These are phyloP conservation scores for Pollenia griseotomentosa DNA, from an alignment of 2,888 invertebrate species.

Conservation along the genomic window DNA sequence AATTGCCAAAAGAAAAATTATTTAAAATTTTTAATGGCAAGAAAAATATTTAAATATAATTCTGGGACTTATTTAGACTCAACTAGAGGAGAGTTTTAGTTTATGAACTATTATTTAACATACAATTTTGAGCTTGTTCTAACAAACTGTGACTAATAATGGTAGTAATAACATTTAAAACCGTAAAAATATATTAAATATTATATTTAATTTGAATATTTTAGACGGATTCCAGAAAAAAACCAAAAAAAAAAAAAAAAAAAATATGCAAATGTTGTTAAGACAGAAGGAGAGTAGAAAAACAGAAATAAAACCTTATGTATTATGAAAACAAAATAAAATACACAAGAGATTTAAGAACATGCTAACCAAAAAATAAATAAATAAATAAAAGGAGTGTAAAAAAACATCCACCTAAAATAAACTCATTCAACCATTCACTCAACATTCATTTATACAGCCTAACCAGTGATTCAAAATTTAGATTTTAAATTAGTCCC, in stretches of 20 bases:
- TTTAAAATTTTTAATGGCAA: background rate
- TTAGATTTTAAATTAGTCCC: no score
- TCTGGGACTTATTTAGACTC: background rate
- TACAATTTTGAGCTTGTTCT: conserved; percentile 4
- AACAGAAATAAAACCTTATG: conserved; percentile 27
- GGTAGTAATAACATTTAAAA: conserved; percentile 21
- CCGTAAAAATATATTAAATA: conserved; percentile 15
- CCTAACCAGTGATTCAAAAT: background rate
- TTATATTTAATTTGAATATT: conserved; percentile 36
- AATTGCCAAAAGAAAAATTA: conserved; percentile 4
- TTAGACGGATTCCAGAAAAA: background rate
- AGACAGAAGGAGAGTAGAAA: conserved; percentile 4
- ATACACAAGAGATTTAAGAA: conserved; percentile 64
- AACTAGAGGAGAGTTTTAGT: background rate
- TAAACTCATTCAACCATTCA: background rate
- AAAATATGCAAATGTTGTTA: conserved; percentile 16
- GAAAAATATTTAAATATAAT: background rate
- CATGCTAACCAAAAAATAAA: conserved; percentile 64
- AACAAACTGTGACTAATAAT: conserved; percentile 15
- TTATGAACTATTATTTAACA: background rate
- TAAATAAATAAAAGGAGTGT: background rate
- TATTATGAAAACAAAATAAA: conserved; percentile 43
- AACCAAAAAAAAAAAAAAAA: conserved; percentile 9
- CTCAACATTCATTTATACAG: background rate
- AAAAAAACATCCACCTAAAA: background rate